These are phyloP conservation scores for Phaenicophaeus curvirostris DNA, from an alignment of 2,797 vertebrate genomes.

Conservation along the genomic window DNA sequence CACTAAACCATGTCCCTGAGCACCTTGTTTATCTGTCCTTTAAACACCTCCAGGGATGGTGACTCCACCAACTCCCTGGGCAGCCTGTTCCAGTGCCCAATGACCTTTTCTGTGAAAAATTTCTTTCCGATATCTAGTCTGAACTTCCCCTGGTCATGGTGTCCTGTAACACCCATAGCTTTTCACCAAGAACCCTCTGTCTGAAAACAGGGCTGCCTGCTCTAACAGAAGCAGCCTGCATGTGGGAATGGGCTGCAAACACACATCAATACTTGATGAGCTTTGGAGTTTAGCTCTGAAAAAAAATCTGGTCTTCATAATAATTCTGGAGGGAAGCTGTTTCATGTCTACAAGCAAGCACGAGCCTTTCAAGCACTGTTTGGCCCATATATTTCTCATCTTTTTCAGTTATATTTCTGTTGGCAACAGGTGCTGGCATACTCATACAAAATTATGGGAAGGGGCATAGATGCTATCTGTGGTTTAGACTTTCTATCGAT, in stretches of 20 bases:
- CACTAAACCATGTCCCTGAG: too few relatives aligned
- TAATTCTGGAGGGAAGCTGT: neutral
- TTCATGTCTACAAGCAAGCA: neutral
- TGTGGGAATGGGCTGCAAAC: fast-evolving
- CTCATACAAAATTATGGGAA: conserved; percentile 24
- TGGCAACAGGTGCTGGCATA: neutral
- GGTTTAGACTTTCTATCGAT: conserved; percentile 25
- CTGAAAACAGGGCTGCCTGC: neutral
- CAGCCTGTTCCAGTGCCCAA: too few relatives aligned
- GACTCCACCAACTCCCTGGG: too few relatives aligned
- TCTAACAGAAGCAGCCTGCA: neutral
- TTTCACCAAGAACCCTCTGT: neutral
- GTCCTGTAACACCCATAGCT: too few relatives aligned
- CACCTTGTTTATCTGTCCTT: too few relatives aligned
- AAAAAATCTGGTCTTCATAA: neutral
- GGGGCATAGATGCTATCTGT: neutral
- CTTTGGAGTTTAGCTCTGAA: neutral
- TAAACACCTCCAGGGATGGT: too few relatives aligned
- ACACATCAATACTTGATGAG: neutral
- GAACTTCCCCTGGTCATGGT: too few relatives aligned
- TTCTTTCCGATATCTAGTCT: too few relatives aligned
- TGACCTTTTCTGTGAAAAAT: too few relatives aligned
- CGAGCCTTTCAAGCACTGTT: neutral
- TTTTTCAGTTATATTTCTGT: neutral
- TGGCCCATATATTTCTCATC: neutral